Percentiles rank a stretch among this genome's conserved stretches.
phyloP scores from a whole-genome alignment of 2,113 vertebrate genomes.

The Boleophthalmus pectinirostris region DNA sequence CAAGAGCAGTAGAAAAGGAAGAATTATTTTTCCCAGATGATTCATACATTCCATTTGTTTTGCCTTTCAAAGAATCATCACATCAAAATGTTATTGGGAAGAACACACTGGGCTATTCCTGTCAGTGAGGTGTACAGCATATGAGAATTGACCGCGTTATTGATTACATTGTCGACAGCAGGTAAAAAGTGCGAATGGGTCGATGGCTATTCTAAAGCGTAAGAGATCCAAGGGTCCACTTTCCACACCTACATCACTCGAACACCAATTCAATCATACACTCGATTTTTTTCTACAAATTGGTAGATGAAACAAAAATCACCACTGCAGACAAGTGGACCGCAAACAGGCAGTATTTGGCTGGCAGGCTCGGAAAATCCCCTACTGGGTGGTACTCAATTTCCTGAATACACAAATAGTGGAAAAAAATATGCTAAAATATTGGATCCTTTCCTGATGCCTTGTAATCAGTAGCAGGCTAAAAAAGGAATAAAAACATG shows the following conservation, averaged over 20 bases:
- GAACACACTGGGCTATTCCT: conserved; percentile 34
- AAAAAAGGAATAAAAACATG: neutral
- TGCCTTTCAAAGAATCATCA: conserved; percentile 34
- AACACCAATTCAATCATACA: conserved; percentile 8
- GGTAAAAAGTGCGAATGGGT: conserved; percentile 61
- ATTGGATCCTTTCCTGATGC: neutral
- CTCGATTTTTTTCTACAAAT: neutral
- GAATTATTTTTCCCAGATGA: conserved; percentile 37
- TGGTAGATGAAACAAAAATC: neutral
- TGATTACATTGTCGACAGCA: conserved; percentile 55
- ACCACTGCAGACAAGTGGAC: neutral
- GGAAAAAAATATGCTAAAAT: neutral
- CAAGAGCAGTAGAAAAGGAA: conserved; percentile 23
- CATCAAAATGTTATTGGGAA: conserved; percentile 6
- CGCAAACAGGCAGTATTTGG: neutral
- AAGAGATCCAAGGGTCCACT: conserved; percentile 27
- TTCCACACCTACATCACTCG: conserved; percentile 32
- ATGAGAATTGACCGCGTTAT: conserved; percentile 64
- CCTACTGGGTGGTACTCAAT: neutral
- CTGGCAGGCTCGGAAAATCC: neutral
- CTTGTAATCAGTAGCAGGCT: neutral
- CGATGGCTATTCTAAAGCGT: conserved; percentile 58
- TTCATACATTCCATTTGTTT: conserved; percentile 38
- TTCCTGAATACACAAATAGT: neutral
- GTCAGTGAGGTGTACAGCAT: conserved; percentile 52